Conservation (phyloP, 2,113 vertebrate genomes). For the Strigops habroptila region DNA sequence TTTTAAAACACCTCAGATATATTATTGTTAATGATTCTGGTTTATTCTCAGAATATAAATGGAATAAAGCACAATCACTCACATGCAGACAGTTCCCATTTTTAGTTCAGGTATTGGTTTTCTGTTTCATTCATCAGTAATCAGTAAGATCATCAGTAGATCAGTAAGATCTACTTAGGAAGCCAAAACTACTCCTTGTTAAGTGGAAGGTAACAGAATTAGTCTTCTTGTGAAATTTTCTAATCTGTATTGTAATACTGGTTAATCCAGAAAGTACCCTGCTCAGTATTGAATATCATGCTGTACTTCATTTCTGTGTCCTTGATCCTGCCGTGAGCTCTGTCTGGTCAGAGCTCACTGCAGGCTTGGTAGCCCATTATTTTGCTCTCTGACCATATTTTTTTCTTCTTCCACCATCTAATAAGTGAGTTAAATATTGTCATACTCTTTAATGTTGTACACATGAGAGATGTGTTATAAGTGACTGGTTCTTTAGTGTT, state of each 20-base stretch:
- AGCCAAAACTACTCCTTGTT: not conserved
- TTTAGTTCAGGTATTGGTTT: not conserved
- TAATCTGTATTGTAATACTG: not conserved
- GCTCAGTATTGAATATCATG: not conserved
- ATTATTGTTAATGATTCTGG: not conserved
- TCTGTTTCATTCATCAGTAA: not conserved
- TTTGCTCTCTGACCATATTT: not conserved
- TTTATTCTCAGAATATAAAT: not conserved
- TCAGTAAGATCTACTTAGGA: not conserved
- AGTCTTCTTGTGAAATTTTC: not conserved
- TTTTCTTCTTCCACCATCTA: not conserved
- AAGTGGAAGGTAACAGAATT: not conserved
- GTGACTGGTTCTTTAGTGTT: slow-evolving; percentile 77
- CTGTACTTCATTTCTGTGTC: not conserved
- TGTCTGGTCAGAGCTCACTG: not conserved
- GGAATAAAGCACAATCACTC: not conserved
- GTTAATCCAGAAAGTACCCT: not conserved
- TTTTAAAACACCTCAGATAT: not conserved
- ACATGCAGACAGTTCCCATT: not conserved
- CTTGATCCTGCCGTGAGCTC: not conserved
- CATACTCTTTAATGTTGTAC: not conserved
- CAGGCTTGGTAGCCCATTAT: not conserved
- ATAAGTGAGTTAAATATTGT: not conserved
- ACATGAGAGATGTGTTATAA: not conserved
- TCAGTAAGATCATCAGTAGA: no score